A percentile compares a stretch with the other conserved stretches of the same genome.
These are phyloP conservation scores for Phoeniculus purpureus DNA, from an alignment of 2,797 vertebrate species.

Conservation along the genomic window DNA sequence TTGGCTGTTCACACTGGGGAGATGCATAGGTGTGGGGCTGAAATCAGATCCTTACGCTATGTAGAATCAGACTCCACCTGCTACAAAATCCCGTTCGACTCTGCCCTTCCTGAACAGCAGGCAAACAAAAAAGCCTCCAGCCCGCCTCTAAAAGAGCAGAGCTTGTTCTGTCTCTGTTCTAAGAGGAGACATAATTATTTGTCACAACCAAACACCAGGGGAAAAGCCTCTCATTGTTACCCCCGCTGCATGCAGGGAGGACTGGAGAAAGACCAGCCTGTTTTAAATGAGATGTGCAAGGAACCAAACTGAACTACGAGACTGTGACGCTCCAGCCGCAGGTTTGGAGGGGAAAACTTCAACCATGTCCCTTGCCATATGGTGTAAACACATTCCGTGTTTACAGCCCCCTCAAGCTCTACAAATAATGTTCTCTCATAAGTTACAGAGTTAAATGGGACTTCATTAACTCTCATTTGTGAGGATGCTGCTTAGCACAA, in stretches of 20 bases:
- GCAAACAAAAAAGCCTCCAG: neutral
- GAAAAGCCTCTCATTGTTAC: neutral
- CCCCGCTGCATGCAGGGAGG: neutral
- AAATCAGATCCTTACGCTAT: neutral
- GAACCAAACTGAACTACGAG: neutral
- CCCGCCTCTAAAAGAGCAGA: neutral
- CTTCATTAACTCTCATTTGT: neutral
- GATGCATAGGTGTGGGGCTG: neutral
- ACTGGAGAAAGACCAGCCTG: rapidly evolving
- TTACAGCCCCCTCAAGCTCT: neutral
- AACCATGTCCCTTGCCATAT: neutral
- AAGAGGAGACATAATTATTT: neutral
- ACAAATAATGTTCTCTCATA: neutral
- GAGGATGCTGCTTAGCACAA: neutral
- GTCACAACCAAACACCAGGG: neutral
- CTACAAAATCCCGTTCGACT: neutral
- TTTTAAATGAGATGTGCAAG: neutral
- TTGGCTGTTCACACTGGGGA: neutral
- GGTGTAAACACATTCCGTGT: neutral
- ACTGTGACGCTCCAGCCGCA: rapidly evolving
- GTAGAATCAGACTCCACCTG: neutral
- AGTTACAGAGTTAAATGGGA: neutral
- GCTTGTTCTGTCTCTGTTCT: neutral
- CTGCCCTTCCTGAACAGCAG: neutral
- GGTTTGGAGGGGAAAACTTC: neutral